These are phyloP conservation scores for Neomonachus schauinslandi DNA, from an alignment of 2,113 vertebrate species.

Conservation along the genomic window DNA sequence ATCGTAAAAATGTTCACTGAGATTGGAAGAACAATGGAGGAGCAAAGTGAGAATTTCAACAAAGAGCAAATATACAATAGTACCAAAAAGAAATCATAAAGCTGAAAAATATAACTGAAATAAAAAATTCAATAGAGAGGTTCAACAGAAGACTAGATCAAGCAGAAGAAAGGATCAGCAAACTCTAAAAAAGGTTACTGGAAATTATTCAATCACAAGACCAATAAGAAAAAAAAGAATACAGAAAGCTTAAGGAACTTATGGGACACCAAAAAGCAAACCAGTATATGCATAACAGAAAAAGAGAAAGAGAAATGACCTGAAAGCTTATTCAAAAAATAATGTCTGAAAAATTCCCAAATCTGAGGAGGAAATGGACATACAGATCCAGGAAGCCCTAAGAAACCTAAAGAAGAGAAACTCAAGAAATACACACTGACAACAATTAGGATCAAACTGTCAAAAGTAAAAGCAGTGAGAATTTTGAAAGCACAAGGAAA, in stretches of 20 bases:
- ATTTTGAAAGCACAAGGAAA: not conserved
- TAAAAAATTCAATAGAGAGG: not conserved
- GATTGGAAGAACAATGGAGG: not conserved
- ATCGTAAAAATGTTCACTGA: not conserved
- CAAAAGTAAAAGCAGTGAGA: conserved; percentile 10
- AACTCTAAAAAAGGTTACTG: not conserved
- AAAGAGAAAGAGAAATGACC: not conserved
- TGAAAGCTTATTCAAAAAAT: not conserved
- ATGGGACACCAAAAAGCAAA: not conserved
- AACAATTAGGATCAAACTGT: not conserved
- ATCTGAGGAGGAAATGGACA: not conserved
- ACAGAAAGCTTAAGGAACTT: not conserved
- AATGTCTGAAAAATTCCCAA: not conserved
- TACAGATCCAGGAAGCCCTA: not conserved
- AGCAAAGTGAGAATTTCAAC: conserved; percentile 1
- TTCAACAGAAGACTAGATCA: not conserved
- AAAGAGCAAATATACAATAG: not conserved
- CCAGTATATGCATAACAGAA: not conserved
- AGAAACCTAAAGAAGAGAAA: not conserved
- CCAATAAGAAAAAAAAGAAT: not conserved
- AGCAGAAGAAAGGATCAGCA: not conserved
- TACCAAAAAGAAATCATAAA: not conserved
- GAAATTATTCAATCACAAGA: not conserved
- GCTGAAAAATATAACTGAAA: not conserved
- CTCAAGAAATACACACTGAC: not conserved